phyloP scores from a whole-genome alignment of 1,140 invertebrate species.

The Drosophila repletoides region DNA sequence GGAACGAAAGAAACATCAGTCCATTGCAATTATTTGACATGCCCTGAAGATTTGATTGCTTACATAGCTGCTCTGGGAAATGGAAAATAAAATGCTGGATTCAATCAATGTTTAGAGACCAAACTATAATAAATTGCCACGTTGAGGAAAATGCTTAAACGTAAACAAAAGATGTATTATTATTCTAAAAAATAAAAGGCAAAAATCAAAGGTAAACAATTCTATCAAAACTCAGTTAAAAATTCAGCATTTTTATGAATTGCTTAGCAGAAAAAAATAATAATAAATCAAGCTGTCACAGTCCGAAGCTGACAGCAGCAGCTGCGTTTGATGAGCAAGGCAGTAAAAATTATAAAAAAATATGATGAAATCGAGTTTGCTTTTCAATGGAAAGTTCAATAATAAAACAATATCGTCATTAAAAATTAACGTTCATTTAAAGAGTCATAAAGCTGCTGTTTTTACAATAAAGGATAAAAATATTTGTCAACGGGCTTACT shows the following conservation, averaged over 20 bases:
- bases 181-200: too few relatives aligned
- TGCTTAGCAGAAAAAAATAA: conserved; percentile 17
- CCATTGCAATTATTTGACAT: conserved; percentile 59
- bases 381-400: conserved; percentile 39
- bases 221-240: conserved; percentile 67
- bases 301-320: conserved; percentile 43
- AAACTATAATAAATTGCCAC: too few relatives aligned
- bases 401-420: conserved; percentile 53
- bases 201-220: too few relatives aligned
- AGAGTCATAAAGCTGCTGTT: conserved; percentile 46
- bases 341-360: conserved; percentile 31
- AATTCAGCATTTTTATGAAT: conserved; percentile 62
- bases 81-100: conserved; percentile 2
- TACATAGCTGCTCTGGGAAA: background rate
- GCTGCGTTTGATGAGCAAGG: conserved; percentile 62
- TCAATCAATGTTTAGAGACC: too few relatives aligned
- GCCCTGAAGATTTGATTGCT: conserved; percentile 1
- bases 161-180: conserved; percentile 30
- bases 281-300: conserved; percentile 17
- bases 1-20: background rate
- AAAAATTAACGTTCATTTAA: conserved; percentile 71
- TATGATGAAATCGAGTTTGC: conserved; percentile 16
- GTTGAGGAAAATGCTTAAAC: too few relatives aligned
- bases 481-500: conserved; percentile 49
- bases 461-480: conserved; percentile 30